Evolutionary conservation across 2,113 vertebrate species (phyloP).

Genomic region (Baryphthengus martii): DNA sequence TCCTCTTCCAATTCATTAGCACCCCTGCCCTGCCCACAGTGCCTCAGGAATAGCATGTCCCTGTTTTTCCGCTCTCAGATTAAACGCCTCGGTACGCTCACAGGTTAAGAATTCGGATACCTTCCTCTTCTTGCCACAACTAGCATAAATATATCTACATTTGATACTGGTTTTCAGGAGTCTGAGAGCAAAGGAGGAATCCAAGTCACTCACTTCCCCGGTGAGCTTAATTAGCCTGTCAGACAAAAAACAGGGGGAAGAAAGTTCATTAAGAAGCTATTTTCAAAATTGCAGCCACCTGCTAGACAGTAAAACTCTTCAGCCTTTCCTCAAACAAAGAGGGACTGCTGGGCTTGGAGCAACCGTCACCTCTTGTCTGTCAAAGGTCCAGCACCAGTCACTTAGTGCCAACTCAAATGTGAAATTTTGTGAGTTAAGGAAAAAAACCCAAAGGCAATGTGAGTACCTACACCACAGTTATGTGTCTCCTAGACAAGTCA

Average conservation of each 20-base stretch:
- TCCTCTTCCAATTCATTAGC: slow-evolving; percentile 67
- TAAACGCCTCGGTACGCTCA: not conserved
- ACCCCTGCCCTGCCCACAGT: not conserved
- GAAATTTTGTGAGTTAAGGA: not conserved
- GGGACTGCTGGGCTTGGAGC: not conserved
- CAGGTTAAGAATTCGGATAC: slow-evolving; percentile 10
- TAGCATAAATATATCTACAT: not conserved
- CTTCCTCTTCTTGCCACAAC: not conserved
- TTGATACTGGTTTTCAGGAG: not conserved
- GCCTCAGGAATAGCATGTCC: slow-evolving; percentile 23
- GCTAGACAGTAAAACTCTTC: not conserved
- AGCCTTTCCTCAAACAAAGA: not conserved
- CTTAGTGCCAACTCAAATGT: not conserved
- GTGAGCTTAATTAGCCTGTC: slow-evolving; percentile 44
- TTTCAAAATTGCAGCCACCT: slow-evolving; percentile 41
- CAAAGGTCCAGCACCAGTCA: not conserved
- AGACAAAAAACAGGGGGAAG: not conserved
- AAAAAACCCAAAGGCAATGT: not conserved
- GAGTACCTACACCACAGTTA: not conserved
- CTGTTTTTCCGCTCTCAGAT: not conserved
- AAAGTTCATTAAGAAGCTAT: slow-evolving; percentile 25
- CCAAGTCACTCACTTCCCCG: not conserved
- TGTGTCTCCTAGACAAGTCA: not conserved
- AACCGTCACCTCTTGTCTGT: not conserved
- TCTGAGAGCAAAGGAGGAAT: not conserved